Percentiles rank a stretch among this genome's conserved stretches.
These are phyloP conservation scores for Dichetophora obliterata DNA, from an alignment of 2,888 invertebrate species.

Conservation along the genomic window DNA sequence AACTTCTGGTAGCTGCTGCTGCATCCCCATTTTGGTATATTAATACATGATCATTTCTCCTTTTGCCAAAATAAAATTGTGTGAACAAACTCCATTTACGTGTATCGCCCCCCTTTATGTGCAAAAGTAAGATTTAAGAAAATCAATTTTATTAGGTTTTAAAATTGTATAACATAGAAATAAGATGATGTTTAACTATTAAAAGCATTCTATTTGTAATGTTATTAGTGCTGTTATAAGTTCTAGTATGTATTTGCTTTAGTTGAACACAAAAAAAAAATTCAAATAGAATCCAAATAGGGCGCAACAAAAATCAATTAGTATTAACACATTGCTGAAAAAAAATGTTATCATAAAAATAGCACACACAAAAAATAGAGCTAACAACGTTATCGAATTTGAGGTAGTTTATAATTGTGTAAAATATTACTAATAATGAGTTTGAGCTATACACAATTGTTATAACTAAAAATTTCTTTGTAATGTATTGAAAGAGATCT, in stretches of 20 bases:
- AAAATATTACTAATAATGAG: neutral
- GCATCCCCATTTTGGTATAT: too few species aligned
- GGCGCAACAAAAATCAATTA: conserved; percentile 7
- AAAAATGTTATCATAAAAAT: neutral
- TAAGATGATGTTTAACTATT: neutral
- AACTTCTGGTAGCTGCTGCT: too few species aligned
- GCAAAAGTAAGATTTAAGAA: neutral
- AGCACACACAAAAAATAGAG: neutral
- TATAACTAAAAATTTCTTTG: too few species aligned
- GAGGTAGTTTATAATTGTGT: neutral
- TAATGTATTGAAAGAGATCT: too few species aligned
- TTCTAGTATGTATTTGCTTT: neutral
- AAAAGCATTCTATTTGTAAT: neutral
- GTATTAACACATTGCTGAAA: neutral
- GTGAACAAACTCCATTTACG: too few species aligned
- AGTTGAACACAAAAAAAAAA: neutral
- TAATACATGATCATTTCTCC: too few species aligned
- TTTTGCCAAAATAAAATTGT: too few species aligned
- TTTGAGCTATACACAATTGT: neutral
- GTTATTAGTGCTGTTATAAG: neutral
- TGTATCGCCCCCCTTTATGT: too few species aligned
- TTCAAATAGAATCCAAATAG: neutral
- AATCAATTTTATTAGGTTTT: neutral
- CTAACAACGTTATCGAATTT: neutral
- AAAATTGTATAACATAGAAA: neutral